phyloP scores from a whole-genome alignment of 2,113 vertebrate species.

The Silurus glanis region DNA sequence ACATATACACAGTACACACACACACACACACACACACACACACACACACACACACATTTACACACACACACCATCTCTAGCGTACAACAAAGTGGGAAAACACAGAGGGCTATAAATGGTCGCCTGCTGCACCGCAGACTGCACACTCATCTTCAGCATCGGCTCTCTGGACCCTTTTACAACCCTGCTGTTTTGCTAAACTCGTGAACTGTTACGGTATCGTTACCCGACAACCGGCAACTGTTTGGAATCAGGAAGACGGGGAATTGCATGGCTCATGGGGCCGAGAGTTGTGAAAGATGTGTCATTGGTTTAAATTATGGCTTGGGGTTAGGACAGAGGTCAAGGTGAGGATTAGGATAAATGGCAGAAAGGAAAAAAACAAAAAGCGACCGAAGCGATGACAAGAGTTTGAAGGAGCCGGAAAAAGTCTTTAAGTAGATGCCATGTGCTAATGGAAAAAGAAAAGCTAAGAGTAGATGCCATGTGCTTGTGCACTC shows the following conservation, averaged over 20 bases:
- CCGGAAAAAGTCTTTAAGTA: slow-evolving; percentile 7
- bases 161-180: slow-evolving; percentile 17
- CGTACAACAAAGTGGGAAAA: slow-evolving; percentile 26
- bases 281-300: neutral
- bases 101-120: slow-evolving; percentile 44
- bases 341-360: slow-evolving; percentile 47
- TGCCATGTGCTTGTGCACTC: neutral
- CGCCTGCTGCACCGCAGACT: slow-evolving; percentile 27
- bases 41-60: neutral
- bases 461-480: slow-evolving; percentile 26
- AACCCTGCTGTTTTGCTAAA: slow-evolving; percentile 7
- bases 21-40: neutral
- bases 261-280: neutral
- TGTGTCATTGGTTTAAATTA: slow-evolving; percentile 20
- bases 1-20: neutral
- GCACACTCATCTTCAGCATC: slow-evolving; percentile 1
- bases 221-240: neutral
- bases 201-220: neutral
- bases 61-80: neutral
- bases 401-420: slow-evolving; percentile 27
- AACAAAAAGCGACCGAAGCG: neutral
- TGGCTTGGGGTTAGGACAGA: slow-evolving; percentile 19
- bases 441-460: slow-evolving; percentile 27
- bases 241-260: neutral
- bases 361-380: slow-evolving; percentile 14